Evolutionary conservation across 2,113 vertebrate species (phyloP).

Genomic region (Silurus glanis): DNA sequence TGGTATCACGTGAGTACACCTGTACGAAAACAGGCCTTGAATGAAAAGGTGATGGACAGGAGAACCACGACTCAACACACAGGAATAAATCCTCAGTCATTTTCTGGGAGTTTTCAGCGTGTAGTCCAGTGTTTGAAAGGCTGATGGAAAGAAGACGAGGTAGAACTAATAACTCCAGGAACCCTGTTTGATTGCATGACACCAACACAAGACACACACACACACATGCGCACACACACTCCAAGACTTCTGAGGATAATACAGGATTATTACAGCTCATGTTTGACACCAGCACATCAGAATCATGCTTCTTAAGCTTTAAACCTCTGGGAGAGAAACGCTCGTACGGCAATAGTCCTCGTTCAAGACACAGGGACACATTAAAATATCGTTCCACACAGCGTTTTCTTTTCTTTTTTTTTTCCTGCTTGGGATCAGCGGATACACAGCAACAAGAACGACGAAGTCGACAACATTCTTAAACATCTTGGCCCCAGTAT

Average conservation of each 20-base stretch:
- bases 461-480: not conserved
- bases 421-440: slow-evolving; percentile 1
- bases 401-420: not conserved
- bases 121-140: slow-evolving; percentile 16
- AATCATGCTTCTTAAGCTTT: slow-evolving; percentile 8
- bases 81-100: not conserved
- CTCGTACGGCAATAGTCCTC: too few species aligned
- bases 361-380: too few species aligned
- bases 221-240: slow-evolving; percentile 3
- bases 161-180: slow-evolving; percentile 36
- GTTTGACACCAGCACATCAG: slow-evolving; percentile 15
- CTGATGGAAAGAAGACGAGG: slow-evolving; percentile 30
- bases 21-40: not conserved
- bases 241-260: not conserved
- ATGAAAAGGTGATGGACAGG: not conserved
- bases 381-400: not conserved
- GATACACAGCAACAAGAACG: not conserved
- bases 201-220: slow-evolving; percentile 4
- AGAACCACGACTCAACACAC: not conserved
- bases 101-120: not conserved
- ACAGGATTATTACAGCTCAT: slow-evolving; percentile 2
- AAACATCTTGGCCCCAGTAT: slow-evolving; percentile 28
- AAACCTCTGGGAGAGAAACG: not conserved
- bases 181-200: slow-evolving; percentile 20
- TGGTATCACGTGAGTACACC: not conserved